Percentiles rank a stretch among this genome's conserved stretches.
Evolutionary conservation across 2,888 invertebrate genomes (phyloP).

Genomic region (Formica aserva): DNA sequence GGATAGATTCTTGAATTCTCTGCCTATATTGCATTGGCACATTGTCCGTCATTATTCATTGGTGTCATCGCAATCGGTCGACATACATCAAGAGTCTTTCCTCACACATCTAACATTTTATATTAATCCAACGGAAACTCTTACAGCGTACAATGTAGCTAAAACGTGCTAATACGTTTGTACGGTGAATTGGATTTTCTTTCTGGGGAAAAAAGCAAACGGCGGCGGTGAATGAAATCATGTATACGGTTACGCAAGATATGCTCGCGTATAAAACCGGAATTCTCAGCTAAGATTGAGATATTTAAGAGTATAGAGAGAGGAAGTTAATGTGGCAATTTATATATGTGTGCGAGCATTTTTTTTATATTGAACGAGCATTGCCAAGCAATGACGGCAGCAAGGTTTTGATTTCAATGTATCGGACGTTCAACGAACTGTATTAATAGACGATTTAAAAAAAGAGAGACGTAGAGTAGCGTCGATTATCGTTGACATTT

Average conservation of each 20-base stretch:
- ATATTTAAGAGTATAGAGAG: slow-evolving; percentile 35
- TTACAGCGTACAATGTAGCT: not conserved
- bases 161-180: slow-evolving; percentile 21
- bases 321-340: slow-evolving; percentile 36
- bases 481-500: not conserved
- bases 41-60: slow-evolving; percentile 9
- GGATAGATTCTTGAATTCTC: not conserved
- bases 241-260: slow-evolving; percentile 41
- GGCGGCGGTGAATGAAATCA: slow-evolving; percentile 56
- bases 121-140: slow-evolving; percentile 34
- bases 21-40: slow-evolving; percentile 7
- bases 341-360: not conserved
- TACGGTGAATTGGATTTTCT: slow-evolving; percentile 14
- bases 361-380: slow-evolving; percentile 33
- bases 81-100: not conserved
- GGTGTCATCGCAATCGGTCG: slow-evolving; percentile 16
- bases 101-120: not conserved
- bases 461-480: not conserved
- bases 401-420: slow-evolving; percentile 18
- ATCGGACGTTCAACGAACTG: not conserved
- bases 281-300: slow-evolving; percentile 48
- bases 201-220: slow-evolving; percentile 6
- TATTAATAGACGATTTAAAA: not conserved
- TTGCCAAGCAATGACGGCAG: slow-evolving; percentile 29
- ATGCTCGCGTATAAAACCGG: slow-evolving; percentile 51